phyloP scores from a whole-genome alignment of 1,140 invertebrate genomes.

The Solen grandis region DNA sequence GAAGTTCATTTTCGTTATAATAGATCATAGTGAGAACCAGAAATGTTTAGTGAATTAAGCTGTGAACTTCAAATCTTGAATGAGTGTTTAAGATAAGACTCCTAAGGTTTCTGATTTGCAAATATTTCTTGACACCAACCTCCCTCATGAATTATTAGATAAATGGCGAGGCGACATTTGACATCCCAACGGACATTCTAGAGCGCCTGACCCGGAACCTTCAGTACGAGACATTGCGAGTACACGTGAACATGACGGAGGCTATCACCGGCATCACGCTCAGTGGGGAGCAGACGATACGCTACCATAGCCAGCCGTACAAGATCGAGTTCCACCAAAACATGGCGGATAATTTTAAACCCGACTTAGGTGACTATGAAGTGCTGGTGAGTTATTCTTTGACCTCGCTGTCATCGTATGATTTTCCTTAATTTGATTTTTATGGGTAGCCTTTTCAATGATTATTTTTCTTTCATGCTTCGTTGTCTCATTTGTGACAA shows the following conservation, averaged over 20 bases:
- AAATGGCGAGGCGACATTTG: slow-evolving; percentile 14
- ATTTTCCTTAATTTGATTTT: too few species aligned
- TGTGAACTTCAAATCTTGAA: too few species aligned
- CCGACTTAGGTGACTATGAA: slow-evolving; percentile 15
- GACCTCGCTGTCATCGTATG: too few species aligned
- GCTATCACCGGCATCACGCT: slow-evolving; percentile 22
- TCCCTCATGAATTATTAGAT: slow-evolving; percentile 6
- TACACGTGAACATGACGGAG: slow-evolving; percentile 38
- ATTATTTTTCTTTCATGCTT: too few species aligned
- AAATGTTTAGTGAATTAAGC: too few species aligned
- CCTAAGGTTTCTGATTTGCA: too few species aligned
- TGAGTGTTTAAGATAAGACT: too few species aligned
- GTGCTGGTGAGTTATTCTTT: slow-evolving; percentile 18
- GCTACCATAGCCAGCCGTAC: slow-evolving; percentile 9
- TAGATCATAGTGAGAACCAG: too few species aligned
- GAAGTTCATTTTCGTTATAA: too few species aligned
- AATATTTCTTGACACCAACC: too few species aligned
- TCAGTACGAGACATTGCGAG: slow-evolving; percentile 16
- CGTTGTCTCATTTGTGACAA: too few species aligned
- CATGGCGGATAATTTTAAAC: slow-evolving; percentile 45
- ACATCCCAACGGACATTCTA: not conserved
- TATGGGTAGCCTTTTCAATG: too few species aligned
- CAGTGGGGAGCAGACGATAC: slow-evolving; percentile 13
- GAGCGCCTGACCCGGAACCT: slow-evolving; percentile 11
- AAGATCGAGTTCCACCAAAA: slow-evolving; percentile 34